Conservation (phyloP, 92 coral and sea anemone species). For the Porites evermanni region DNA sequence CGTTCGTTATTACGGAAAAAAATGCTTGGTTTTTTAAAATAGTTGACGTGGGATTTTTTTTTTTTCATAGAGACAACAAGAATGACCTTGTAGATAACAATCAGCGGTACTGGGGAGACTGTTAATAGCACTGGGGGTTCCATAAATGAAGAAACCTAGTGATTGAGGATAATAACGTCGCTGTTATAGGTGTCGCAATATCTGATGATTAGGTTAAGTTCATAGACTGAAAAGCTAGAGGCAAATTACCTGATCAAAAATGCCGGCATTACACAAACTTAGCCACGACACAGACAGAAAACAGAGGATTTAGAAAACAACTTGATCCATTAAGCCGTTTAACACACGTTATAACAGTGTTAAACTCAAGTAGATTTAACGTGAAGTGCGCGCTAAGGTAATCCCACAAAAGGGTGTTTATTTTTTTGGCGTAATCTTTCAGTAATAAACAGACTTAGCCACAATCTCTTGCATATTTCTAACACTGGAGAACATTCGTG, state of each 20-base stretch:
- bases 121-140: no score
- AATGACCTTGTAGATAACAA: no score
- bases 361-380: conserved; percentile 6
- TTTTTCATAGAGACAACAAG: no score
- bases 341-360: background rate
- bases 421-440: background rate
- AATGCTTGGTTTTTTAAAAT: no score
- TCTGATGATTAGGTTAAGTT: no score
- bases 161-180: no score
- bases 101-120: no score
- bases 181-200: no score
- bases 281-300: background rate
- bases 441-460: background rate
- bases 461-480: no score
- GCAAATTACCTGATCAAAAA: background rate
- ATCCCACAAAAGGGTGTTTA: background rate
- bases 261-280: background rate
- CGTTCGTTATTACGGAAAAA: background rate
- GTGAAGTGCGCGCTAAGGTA: background rate
- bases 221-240: background rate
- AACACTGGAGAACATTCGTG: conserved; percentile 11
- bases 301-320: background rate
- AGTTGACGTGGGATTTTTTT: no score
- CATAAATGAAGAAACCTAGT: no score
- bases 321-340: background rate